Conservation (phyloP, 2,888 invertebrate genomes). For the Eudemis profundana region DNA sequence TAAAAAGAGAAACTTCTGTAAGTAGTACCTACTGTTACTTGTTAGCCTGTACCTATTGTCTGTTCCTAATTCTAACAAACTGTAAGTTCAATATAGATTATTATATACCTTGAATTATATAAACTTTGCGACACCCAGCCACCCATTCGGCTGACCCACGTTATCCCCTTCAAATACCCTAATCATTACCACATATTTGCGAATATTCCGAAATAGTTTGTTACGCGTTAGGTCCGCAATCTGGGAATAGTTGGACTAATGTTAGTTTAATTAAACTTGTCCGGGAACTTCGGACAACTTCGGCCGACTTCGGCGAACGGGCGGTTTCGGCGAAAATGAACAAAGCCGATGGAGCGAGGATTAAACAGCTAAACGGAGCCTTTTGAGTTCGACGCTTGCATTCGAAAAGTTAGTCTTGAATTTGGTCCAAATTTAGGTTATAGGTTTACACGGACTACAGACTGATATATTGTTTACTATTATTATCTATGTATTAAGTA, state of each 20-base stretch:
- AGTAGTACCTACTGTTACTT: too few relatives aligned
- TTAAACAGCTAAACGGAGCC: slow-evolving; percentile 14
- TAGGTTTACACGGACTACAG: too few relatives aligned
- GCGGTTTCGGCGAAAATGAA: slow-evolving; percentile 10
- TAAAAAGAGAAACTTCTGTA: too few relatives aligned
- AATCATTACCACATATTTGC: slow-evolving; percentile 35
- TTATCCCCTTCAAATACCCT: slow-evolving; percentile 32
- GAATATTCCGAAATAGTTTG: slow-evolving; percentile 24
- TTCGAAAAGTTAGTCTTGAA: slow-evolving; percentile 5
- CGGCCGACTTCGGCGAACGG: slow-evolving; percentile 2
- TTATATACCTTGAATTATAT: too few relatives aligned
- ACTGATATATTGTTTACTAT: too few relatives aligned
- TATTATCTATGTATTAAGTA: too few relatives aligned
- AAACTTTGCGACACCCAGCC: not conserved
- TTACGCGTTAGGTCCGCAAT: slow-evolving; percentile 45
- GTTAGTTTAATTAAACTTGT: slow-evolving; percentile 57
- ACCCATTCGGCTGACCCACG: not conserved
- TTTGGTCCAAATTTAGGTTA: too few relatives aligned
- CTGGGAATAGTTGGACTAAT: slow-evolving; percentile 49
- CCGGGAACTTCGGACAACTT: too few relatives aligned
- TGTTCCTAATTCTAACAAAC: too few relatives aligned
- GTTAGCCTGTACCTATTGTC: too few relatives aligned
- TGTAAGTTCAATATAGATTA: too few relatives aligned
- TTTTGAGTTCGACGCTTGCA: slow-evolving; percentile 3
- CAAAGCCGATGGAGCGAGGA: slow-evolving; percentile 4